Conservation (phyloP, 2,797 vertebrate species). For the Bothrops alternatus region DNA sequence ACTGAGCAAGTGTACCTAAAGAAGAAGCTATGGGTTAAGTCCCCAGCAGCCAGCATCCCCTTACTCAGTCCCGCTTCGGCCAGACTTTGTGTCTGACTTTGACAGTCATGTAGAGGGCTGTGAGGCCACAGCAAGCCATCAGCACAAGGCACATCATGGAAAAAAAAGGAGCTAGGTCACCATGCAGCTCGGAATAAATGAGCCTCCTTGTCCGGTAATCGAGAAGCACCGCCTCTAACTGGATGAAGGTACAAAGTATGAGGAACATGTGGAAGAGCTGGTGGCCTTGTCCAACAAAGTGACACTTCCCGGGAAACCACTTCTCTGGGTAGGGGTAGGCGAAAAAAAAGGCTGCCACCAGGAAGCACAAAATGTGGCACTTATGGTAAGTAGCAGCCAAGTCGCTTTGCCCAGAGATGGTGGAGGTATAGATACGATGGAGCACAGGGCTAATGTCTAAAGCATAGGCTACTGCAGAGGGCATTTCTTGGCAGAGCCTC, state of each 20-base stretch:
- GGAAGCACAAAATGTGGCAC: constrained; percentile 89
- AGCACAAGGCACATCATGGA: constrained; percentile 86
- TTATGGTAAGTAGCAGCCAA: constrained; percentile 83
- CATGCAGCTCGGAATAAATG: constrained; percentile 84
- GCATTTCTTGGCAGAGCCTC: constrained; percentile 89
- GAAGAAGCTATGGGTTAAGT: neutral
- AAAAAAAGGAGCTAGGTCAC: constrained; percentile 81
- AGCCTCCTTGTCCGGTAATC: constrained; percentile 82
- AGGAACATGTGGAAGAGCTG: constrained; percentile 92
- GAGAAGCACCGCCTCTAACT: constrained; percentile 88
- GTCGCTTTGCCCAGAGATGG: constrained; percentile 62
- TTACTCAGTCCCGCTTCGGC: constrained; percentile 72
- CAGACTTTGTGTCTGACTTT: constrained; percentile 76
- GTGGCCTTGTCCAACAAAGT: constrained; percentile 92
- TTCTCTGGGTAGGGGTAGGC: constrained; percentile 89
- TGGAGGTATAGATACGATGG: constrained; percentile 81
- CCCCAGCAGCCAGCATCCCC: neutral
- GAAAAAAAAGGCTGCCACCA: constrained; percentile 90
- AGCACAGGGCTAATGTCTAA: constrained; percentile 93
- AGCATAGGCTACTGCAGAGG: constrained; percentile 85
- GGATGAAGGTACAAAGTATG: constrained; percentile 87
- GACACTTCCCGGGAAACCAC: constrained; percentile 87
- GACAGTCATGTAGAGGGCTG: constrained; percentile 80
- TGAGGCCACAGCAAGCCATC: constrained; percentile 83
- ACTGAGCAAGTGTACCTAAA: neutral